Conservation (phyloP, 1,140 invertebrate genomes). For the Drosophila seguyi region DNA sequence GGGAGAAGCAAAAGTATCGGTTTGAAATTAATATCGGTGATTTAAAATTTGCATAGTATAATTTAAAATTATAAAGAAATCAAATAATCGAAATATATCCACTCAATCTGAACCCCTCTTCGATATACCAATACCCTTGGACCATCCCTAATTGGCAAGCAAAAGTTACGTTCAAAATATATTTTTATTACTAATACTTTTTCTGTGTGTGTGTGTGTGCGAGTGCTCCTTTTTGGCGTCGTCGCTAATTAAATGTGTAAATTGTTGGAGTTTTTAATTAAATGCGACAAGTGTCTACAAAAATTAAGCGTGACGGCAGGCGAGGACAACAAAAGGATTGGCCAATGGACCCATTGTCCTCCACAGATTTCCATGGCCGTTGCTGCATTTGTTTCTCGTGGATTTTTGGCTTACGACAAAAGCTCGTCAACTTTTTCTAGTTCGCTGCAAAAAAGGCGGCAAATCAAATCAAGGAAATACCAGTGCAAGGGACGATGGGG, state of each 20-base stretch:
- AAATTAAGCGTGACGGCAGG: conserved; percentile 71
- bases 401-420: conserved; percentile 53
- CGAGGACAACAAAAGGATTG: conserved; percentile 55
- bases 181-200: conserved; percentile 82
- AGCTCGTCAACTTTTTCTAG: conserved; percentile 66
- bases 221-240: conserved; percentile 27
- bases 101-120: no score
- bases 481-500: conserved; percentile 14
- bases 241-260: conserved; percentile 81
- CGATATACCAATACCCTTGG: no score
- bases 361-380: conserved; percentile 2
- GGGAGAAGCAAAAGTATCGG: no score
- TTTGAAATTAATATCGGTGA: neutral
- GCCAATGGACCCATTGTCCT: conserved; percentile 32
- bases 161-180: conserved; percentile 76
- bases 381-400: conserved; percentile 26
- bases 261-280: conserved; percentile 79
- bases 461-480: conserved; percentile 31
- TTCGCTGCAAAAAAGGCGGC: conserved; percentile 69
- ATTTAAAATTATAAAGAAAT: neutral
- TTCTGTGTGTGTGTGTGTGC: conserved; percentile 20
- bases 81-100: neutral
- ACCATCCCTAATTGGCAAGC: conserved; percentile 7
- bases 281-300: conserved; percentile 78
- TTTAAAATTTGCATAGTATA: no score